Evolutionary conservation across 1,140 invertebrate genomes (phyloP), one percentile per base, ranked within the genome.

Genomic region (Telenomus remus): DNA sequence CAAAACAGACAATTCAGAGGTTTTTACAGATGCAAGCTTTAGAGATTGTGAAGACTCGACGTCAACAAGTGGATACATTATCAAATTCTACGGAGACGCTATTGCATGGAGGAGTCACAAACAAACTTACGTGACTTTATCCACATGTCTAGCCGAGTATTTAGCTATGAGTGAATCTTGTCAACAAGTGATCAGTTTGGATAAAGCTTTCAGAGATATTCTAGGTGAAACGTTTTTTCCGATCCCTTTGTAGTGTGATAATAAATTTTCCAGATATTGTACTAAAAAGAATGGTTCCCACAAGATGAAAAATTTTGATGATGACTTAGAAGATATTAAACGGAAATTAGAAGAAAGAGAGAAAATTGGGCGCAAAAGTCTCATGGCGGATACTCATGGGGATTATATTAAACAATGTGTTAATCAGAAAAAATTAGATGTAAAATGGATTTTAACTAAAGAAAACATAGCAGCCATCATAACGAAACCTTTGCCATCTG

Each of bases 81-180:
- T 69, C 0, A 51, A 55, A 16, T 10, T 81, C 4, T 73, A 60
- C 60, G 73, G 77, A 35, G 74, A 73, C 42, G 6, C 55, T 0
- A 61, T 84, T 11, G 34, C 64, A 0, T 83, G 81, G 84, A 55
- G 34, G 8, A 79, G 72, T 37, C 78, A 76, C 19, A 80, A 80
- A 44, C 79, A 84, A 34, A 69, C 65, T 0, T 48, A 11, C n/a
- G 61, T 82, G 14, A 66, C 81, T 12, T 55, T 81, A 0, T 85
- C 79, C 11, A 78, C 78, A 1, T 73, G 78, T 4, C 79, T 84
- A 76, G 75, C 81, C 7, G 84, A 86, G 19, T 83, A 81, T 53
- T 57, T 84, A 0, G 80, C 81, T 5, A 53, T 83, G 47, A 55
- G 72, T 11, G 65, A 71, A 19, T 74, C 70, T 8, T 61, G 53